Conservation (phyloP, 2,888 invertebrate genomes). For the Smittia aterrima region DNA sequence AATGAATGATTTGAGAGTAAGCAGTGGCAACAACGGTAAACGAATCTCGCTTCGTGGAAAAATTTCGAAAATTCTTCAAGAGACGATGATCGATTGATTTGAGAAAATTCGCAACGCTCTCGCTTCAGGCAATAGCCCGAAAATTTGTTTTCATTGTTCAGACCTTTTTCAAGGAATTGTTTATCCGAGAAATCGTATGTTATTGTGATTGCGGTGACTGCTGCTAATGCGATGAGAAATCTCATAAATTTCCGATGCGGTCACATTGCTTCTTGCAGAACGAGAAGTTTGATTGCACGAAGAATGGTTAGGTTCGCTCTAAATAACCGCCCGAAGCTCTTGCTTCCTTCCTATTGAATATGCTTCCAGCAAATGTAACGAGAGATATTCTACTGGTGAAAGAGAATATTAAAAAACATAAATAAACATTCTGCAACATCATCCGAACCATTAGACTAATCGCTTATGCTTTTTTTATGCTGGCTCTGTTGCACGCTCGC, state of each 20-base stretch:
- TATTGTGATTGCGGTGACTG: too few relatives aligned
- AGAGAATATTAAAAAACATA: neutral
- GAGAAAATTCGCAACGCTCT: neutral
- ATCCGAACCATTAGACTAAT: constrained; percentile 17
- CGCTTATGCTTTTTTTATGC: neutral
- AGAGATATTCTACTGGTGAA: neutral
- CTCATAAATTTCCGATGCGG: too few relatives aligned
- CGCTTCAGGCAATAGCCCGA: neutral
- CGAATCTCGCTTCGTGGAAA: too few relatives aligned
- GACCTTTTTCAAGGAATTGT: too few relatives aligned
- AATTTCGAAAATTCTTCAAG: neutral
- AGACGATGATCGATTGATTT: neutral
- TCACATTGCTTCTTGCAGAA: too few relatives aligned
- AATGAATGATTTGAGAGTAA: too few relatives aligned
- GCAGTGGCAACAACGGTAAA: too few relatives aligned
- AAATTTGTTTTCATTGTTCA: too few relatives aligned
- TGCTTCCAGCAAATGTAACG: too few relatives aligned
- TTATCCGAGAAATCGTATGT: too few relatives aligned
- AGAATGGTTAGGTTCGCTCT: neutral
- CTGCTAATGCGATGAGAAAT: too few relatives aligned
- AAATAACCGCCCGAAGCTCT: neutral
- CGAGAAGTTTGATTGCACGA: too few relatives aligned
- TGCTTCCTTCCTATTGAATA: neutral
- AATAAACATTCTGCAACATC: constrained; percentile 11
- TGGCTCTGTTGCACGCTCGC: neutral